Evolutionary conservation across 2,888 invertebrate genomes (phyloP).

Genomic region (Graphium colonna): DNA sequence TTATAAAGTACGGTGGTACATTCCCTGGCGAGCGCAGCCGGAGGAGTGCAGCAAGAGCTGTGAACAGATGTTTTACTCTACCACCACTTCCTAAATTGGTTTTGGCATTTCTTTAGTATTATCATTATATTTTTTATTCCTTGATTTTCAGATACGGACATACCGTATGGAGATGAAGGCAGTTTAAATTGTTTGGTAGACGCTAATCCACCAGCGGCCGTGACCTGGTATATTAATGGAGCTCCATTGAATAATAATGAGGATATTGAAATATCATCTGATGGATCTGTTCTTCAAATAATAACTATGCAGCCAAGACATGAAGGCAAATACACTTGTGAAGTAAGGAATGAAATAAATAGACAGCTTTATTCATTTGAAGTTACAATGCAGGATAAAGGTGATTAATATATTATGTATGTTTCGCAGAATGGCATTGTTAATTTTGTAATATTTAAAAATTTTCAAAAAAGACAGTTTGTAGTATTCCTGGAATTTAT

Average conservation of each 20-base stretch:
- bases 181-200: slow-evolving; percentile 38
- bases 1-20: too few species aligned
- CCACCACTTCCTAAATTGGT: too few species aligned
- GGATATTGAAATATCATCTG: slow-evolving; percentile 32
- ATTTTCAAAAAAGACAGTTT: too few species aligned
- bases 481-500: too few species aligned
- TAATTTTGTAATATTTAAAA: too few species aligned
- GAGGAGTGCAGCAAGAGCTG: too few species aligned
- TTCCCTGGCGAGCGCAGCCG: too few species aligned
- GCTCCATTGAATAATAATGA: slow-evolving; percentile 25
- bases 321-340: slow-evolving; percentile 38
- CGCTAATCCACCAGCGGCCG: slow-evolving; percentile 40
- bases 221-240: slow-evolving; percentile 40
- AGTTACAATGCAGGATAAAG: slow-evolving; percentile 37
- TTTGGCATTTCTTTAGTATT: too few species aligned
- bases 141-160: slow-evolving; percentile 32
- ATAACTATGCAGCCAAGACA: slow-evolving; percentile 35
- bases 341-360: slow-evolving; percentile 34
- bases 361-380: slow-evolving; percentile 26
- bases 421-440: too few species aligned
- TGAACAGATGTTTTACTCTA: too few species aligned
- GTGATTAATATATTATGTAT: too few species aligned
- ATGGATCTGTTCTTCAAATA: slow-evolving; percentile 37
- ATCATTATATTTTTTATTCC: too few species aligned
- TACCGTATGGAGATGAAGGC: slow-evolving; percentile 35